Evolutionary conservation across 2,113 vertebrate genomes (phyloP).

Genomic region (Sialia sialis): DNA sequence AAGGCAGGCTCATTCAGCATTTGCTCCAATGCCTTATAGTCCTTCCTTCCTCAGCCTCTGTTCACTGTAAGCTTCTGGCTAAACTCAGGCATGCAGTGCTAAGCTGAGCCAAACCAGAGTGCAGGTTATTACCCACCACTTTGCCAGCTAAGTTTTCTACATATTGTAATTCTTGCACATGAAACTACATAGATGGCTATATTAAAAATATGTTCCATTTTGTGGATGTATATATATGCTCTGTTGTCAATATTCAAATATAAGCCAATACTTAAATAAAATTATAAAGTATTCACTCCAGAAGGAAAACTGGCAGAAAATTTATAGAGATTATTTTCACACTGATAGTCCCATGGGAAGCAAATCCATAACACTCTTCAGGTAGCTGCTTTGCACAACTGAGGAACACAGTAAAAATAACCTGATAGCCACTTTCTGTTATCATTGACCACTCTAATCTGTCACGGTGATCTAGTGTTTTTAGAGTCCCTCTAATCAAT

Average conservation of each 20-base stretch:
- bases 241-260: neutral
- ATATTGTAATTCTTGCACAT: neutral
- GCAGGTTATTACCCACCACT: neutral
- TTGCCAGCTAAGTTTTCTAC: neutral
- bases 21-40: neutral
- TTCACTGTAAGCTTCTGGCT: neutral
- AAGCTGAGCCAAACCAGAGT: neutral
- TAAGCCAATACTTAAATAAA: neutral
- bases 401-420: neutral
- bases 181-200: neutral
- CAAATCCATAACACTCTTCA: neutral
- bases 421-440: neutral
- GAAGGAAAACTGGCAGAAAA: neutral
- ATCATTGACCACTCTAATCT: neutral
- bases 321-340: neutral
- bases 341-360: neutral
- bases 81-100: fast-evolving
- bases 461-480: neutral
- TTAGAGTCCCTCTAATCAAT: neutral
- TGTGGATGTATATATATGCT: neutral
- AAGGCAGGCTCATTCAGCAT: neutral
- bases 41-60: neutral
- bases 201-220: neutral
- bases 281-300: neutral
- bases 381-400: neutral